Base-by-base conservation (phyloP, 2,888 invertebrate genomes). In the Cephus runcator region DNA sequence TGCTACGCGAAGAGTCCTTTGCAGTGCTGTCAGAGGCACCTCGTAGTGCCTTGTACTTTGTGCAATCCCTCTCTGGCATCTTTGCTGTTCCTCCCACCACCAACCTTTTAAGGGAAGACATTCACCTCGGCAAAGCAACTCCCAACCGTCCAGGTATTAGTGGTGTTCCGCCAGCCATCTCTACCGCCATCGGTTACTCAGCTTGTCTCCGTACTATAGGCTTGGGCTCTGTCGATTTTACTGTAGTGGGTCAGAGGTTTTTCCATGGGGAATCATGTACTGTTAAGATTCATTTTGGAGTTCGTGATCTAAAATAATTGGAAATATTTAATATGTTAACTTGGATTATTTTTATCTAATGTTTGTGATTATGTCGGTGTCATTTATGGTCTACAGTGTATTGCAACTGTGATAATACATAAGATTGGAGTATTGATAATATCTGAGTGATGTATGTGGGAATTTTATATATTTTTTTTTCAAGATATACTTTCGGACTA, bases 111-210 rank as follows among this genome's bases (percentile, higher is more conserved):
- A 84, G 83, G 85, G 87, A 86, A 89, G 89, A 87, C 89, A 88
- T 89, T 89, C 89, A 89, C 89, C 89, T 89, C 88, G 82, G 76
- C 36, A 75, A 74, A 75, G 69, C 69, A 68, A 56, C 77, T 78
- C 79, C 79, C 78, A 68, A 34, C 75, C 34, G 71, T 71, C 33
- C 71, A 34, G 33, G 71, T 71, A 34, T 34, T 12, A 69, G 33
- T 73, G 69, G 33, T 78, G n/a, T 33, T 77, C 69, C 15, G 75
- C 35, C 71, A 76, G 69, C 15, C 34, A 71, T 31, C 34, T 15
- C 69, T 34, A 76, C 76, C 35, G 56, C 75, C 56, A 68, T 40
- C 73, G 56, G 56, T 15, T 56, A 23, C 56, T 56, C 23, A 15
- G 56, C 23, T 9, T 56, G 23, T 56, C 56, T 56, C 23, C 23